Conservation (phyloP, 1,140 invertebrate genomes). For the Hyphantria cunea region DNA sequence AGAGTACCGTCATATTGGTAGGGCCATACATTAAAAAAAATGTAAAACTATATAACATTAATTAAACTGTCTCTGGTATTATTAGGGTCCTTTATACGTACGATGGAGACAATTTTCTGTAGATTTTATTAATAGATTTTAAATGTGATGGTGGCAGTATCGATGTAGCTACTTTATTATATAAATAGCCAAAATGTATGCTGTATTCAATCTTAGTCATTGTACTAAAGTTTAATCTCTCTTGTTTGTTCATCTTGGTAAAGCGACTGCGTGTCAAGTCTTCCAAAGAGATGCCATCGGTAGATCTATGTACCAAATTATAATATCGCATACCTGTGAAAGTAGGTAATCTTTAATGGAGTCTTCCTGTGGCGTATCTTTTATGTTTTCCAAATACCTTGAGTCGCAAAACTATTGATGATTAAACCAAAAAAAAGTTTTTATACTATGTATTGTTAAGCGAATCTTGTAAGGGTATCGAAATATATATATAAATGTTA, state of each 20-base stretch:
- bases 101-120: slow-evolving; percentile 26
- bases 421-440: slow-evolving; percentile 3
- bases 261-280: slow-evolving; percentile 36
- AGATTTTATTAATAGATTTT: slow-evolving; percentile 9
- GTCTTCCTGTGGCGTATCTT: slow-evolving; percentile 21
- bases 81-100: slow-evolving; percentile 37
- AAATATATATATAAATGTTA: neutral
- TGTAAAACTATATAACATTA: slow-evolving; percentile 1
- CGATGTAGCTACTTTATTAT: neutral
- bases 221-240: neutral
- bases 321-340: slow-evolving; percentile 11
- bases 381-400: too few species aligned
- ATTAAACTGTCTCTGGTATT: slow-evolving; percentile 25
- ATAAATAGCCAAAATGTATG: slow-evolving; percentile 22
- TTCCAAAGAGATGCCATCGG: slow-evolving; percentile 44
- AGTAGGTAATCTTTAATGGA: slow-evolving; percentile 3
- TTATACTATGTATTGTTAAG: slow-evolving; percentile 1
- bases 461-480: neutral
- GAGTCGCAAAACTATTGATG: slow-evolving; percentile 13
- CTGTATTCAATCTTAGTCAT: slow-evolving; percentile 11
- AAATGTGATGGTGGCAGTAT: slow-evolving; percentile 5
- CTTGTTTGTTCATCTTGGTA: slow-evolving; percentile 9
- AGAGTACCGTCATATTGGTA: too few species aligned
- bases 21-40: too few species aligned
- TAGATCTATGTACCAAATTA: slow-evolving; percentile 18